Conservation (phyloP, 2,113 vertebrate genomes). For the Geothlypis trichas region DNA sequence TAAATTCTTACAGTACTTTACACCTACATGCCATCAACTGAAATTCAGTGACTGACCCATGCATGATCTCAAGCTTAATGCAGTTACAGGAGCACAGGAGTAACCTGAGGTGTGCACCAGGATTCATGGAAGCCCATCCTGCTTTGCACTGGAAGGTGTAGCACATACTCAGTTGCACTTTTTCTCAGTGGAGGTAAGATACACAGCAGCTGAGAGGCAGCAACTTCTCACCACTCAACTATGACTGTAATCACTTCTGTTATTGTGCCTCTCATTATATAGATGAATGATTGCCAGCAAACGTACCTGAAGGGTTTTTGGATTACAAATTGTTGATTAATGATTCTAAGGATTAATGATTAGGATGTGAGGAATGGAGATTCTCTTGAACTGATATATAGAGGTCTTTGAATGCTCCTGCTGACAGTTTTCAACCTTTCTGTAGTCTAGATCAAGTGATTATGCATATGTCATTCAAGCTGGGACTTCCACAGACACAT, state of each 20-base stretch:
- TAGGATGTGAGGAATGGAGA: neutral
- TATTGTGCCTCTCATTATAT: neutral
- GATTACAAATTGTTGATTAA: constrained; percentile 23
- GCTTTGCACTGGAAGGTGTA: neutral
- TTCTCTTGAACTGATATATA: neutral
- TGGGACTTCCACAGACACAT: neutral
- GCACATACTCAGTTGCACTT: accelerated
- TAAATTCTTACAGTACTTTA: neutral
- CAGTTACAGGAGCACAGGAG: neutral
- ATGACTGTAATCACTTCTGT: neutral
- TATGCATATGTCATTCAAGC: neutral
- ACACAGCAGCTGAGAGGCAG: neutral
- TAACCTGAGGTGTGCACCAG: neutral
- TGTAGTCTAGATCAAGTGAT: neutral
- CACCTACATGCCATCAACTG: neutral
- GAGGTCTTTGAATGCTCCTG: neutral
- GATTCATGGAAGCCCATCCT: neutral
- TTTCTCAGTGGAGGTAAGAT: neutral
- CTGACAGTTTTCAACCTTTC: neutral
- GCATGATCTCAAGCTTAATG: neutral
- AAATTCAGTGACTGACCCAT: neutral
- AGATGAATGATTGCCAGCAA: neutral
- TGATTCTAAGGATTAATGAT: constrained; percentile 1
- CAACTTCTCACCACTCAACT: neutral
- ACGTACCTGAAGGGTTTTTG: constrained; percentile 34